Conservation (phyloP, 2,797 vertebrate species). For the Parauchenoglanis ngamensis region DNA sequence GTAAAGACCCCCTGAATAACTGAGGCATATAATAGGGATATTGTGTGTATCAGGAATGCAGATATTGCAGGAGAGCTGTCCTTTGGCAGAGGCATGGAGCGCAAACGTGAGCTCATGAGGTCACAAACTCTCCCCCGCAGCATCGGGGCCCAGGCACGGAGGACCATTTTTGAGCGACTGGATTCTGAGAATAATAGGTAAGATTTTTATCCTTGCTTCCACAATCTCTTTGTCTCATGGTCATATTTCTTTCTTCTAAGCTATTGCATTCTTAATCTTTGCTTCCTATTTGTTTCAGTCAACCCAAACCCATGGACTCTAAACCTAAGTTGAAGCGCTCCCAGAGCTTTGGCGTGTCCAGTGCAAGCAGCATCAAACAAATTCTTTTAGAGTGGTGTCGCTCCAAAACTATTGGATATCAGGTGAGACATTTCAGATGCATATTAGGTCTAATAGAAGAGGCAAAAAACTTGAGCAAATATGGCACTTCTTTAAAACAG, state of each 20-base stretch:
- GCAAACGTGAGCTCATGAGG: constrained; percentile 86
- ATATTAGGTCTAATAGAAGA: background rate
- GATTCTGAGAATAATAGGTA: constrained; percentile 84
- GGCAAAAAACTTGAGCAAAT: background rate
- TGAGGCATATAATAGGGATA: constrained; percentile 26
- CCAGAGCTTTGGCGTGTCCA: constrained; percentile 94
- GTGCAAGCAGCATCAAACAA: constrained; percentile 96
- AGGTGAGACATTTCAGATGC: constrained; percentile 72
- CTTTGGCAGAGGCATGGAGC: constrained; percentile 73
- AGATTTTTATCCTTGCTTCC: background rate
- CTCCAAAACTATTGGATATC: constrained; percentile 93
- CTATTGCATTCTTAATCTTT: background rate
- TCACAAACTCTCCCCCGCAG: constrained; percentile 94
- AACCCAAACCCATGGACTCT: constrained; percentile 75
- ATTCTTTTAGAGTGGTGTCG: constrained; percentile 97
- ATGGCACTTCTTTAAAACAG: background rate
- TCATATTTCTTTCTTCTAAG: background rate
- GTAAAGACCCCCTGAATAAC: background rate
- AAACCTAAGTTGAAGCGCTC: constrained; percentile 92
- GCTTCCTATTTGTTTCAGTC: constrained; percentile 51
- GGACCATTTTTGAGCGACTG: constrained; percentile 85
- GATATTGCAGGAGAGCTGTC: constrained; percentile 55
- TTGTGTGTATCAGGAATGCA: constrained; percentile 60
- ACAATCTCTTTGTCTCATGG: constrained; percentile 11
- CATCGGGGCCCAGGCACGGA: constrained; percentile 82